Base-by-base conservation (phyloP, 2,888 invertebrate genomes). In the Platycnemis pennipes region DNA sequence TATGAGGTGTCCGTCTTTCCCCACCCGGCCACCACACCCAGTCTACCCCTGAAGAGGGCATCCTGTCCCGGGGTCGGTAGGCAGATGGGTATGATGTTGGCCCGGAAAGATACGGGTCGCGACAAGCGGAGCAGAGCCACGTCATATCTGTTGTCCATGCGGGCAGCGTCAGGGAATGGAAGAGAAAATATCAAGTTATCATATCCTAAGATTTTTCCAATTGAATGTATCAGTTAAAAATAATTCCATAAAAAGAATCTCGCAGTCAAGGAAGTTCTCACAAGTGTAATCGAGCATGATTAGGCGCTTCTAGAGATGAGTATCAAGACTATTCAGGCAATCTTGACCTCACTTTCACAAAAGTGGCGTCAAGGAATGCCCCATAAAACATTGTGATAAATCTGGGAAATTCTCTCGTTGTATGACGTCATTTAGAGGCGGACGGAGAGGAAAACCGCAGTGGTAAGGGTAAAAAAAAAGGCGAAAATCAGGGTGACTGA, bases 1-100 rank as follows among this genome's bases (percentile, higher is more conserved):
- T 96, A 96, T 26, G 96, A 96, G 49, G 96, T 96, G 95, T 98
- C 98, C 0, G 98, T 98, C 96, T 98, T 98, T 1, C 98, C 98
- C 98, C 98, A 98, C 0, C 98, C 98, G 0, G 98, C 98, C 0
- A 98, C 98, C 2, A 97, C 97, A 0, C 97, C 98, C 94, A 97
- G 97, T 94, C 97, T 96, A 0, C 97, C 97, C 88, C 96, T 96
- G 95, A 96, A 96, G 94, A 96, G 95, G 44, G 96, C 96, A 31
- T 96, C 95, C 56, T 96, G 96, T n/a, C 91, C 91, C 8, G 42
- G 56, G 16, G 97, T 97, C 0, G 98, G 98, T 87, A 98, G 97
- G 95, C 98, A 98, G 94, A 98, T 98, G 0, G 98, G 98, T 49
- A 98, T 96, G 95, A 98, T 98, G 95, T 98, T 98, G 63, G 97